These are phyloP conservation scores for Actinostola sp. DNA, from an alignment of 92 coral and sea anemone species.

Conservation along the genomic window DNA sequence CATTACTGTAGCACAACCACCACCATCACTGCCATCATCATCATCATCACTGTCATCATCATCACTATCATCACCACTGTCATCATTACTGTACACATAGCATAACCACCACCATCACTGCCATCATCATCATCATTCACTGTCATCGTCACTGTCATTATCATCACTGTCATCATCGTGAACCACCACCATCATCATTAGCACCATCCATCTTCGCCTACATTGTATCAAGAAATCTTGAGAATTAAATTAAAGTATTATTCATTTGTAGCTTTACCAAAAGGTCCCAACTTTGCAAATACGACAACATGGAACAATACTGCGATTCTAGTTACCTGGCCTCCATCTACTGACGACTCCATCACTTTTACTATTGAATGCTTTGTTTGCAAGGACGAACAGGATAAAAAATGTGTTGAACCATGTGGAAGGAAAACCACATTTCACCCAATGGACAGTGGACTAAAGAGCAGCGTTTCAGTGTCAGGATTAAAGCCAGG, in stretches of 20 bases:
- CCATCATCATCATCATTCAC: too few relatives aligned
- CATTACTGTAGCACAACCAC: too few relatives aligned
- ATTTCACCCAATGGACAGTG: constrained; percentile 49
- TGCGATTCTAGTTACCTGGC: constrained; percentile 45
- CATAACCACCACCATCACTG: too few relatives aligned
- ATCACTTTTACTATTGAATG: constrained; percentile 65
- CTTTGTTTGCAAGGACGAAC: constrained; percentile 43
- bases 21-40: too few relatives aligned
- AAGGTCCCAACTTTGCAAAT: constrained; percentile 47
- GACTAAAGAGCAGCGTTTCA: constrained; percentile 47
- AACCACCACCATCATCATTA: too few relatives aligned
- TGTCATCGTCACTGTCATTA: too few relatives aligned
- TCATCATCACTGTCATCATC: too few relatives aligned
- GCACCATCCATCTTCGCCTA: too few relatives aligned
- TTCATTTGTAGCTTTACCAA: constrained; percentile 42
- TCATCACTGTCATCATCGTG: too few relatives aligned
- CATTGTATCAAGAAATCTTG: too few relatives aligned
- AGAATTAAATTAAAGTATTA: too few relatives aligned
- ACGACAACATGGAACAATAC: constrained; percentile 41
- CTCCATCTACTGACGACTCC: constrained; percentile 6
- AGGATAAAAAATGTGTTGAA: constrained; percentile 51
- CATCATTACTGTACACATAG: neutral
- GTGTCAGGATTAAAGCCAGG: constrained; percentile 52
- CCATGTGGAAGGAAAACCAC: constrained; percentile 37
- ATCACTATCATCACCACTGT: neutral